phyloP scores from a whole-genome alignment of 1,140 invertebrate species.

The Ceratina australensis region DNA sequence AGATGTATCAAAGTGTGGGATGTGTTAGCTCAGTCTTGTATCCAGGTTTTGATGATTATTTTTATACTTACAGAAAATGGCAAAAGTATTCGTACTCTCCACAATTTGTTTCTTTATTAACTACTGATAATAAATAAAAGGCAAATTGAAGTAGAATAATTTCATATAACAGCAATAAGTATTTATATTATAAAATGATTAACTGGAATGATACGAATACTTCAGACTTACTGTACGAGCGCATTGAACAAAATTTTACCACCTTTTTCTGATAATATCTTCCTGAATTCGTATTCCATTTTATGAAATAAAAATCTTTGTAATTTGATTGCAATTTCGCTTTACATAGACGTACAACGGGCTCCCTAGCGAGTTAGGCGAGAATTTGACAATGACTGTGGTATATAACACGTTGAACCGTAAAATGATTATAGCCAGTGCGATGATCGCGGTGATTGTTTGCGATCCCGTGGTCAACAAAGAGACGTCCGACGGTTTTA shows the following conservation, averaged over 20 bases:
- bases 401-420: constrained; percentile 84
- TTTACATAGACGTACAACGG: constrained; percentile 82
- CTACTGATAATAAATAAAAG: too few relatives aligned
- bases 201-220: background rate
- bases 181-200: background rate
- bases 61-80: constrained; percentile 4
- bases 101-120: background rate
- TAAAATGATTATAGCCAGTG: constrained; percentile 82
- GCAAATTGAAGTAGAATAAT: too few relatives aligned
- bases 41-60: constrained; percentile 77
- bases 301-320: background rate
- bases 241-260: background rate
- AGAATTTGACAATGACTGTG: constrained; percentile 80
- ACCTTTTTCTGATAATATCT: background rate
- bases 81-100: background rate
- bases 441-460: constrained; percentile 81
- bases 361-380: constrained; percentile 81
- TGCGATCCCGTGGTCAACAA: constrained; percentile 82
- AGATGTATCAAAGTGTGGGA: constrained; percentile 87
- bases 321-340: constrained; percentile 14
- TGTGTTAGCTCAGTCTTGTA: constrained; percentile 80
- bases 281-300: background rate
- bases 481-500: constrained; percentile 84
- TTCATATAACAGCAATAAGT: too few relatives aligned
- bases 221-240: background rate